Conservation (phyloP, 2,113 vertebrate species). For the Eurypyga helias region DNA sequence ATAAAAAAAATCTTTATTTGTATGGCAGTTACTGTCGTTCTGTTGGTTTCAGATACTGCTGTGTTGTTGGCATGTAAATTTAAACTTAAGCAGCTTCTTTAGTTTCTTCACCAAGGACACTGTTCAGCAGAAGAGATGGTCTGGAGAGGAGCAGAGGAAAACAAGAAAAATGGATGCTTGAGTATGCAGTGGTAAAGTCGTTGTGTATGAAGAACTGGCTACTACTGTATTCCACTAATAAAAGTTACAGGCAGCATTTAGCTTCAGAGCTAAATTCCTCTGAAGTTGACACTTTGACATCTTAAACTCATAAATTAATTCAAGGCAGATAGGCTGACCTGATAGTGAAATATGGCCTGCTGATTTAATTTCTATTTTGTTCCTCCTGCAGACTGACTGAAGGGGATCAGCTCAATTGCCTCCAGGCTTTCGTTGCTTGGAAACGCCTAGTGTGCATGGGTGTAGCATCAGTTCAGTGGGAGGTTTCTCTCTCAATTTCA, state of each 20-base stretch:
- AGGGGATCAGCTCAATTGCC: neutral
- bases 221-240: neutral
- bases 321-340: neutral
- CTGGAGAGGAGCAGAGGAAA: neutral
- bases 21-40: neutral
- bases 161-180: neutral
- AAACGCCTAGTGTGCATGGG: neutral
- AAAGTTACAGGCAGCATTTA: neutral
- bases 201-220: neutral
- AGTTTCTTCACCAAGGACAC: neutral
- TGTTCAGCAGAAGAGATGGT: neutral
- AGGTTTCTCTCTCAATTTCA: neutral
- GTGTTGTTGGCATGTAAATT: neutral
- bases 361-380: neutral
- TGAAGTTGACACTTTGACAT: neutral
- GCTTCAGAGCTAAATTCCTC: neutral
- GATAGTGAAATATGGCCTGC: neutral
- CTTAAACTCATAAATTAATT: neutral
- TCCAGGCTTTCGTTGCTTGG: neutral
- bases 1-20: neutral
- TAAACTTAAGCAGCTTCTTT: neutral
- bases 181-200: neutral
- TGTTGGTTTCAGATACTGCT: neutral
- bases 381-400: neutral
- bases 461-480: fast-evolving